Evolutionary conservation across 2,797 vertebrate genomes (phyloP), one percentile per base, ranked within the genome.

Genomic region (Psittacula echo): DNA sequence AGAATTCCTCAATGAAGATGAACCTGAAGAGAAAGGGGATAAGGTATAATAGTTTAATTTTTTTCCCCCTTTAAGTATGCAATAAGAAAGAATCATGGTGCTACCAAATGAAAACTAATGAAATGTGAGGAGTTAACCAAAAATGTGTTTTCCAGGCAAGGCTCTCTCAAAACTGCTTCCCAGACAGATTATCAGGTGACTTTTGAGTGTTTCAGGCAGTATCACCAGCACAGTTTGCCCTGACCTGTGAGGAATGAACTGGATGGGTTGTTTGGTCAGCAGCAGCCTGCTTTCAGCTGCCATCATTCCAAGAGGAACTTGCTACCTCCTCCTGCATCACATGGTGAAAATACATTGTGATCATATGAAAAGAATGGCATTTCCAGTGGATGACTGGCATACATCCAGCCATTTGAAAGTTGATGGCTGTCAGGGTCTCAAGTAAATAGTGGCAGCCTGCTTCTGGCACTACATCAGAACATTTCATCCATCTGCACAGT

Each of bases 1-100:
- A 96, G 99, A 99, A 98, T 99, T 99, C 97, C 98, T 99, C 39
- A 99, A 99, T 64, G 99, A 99, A 97, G 99, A 99, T 78, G 99
- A 99, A 92, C 98, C 99, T 6, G 99, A 99, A 97, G 99, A 99
- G 97, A 99, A 99, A 97, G 98, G 98, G 21, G 99, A 99, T 95
- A 99, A 99, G 99, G 99, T 99, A 98, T 58, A 76, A 54, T 72
- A 72, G 84, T 73, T 65, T 45, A 18, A 1, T 13, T 47, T 5
- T 5, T 48, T 84, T 19, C 24, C 7, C 30, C 16, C 71, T 91
- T 72, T 15, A 66, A 48, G 15, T 65, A 5, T 54, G 16, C n/a
- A 39, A 3, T 70, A 61, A 90, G 73, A 51, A 62, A 27, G 30
- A 37, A 34, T 74, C 5, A 19, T 71, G 75, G 14, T 87, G 56